These are phyloP conservation scores for Frieseomelitta varia DNA, from an alignment of 1,140 invertebrate genomes.

Conservation along the genomic window DNA sequence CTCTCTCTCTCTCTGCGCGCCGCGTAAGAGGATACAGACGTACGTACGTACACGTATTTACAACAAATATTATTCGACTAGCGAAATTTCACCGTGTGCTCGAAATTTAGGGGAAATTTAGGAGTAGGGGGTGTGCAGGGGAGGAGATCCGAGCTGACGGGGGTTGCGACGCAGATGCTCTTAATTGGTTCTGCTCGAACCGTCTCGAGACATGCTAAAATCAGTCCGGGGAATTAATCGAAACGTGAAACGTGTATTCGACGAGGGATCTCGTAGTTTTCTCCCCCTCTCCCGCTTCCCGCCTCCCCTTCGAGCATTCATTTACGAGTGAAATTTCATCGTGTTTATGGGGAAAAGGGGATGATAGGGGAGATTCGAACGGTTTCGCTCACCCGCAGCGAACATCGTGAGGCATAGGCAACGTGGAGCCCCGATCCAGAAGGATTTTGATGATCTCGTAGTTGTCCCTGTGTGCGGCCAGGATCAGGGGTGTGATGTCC, in stretches of 20 bases:
- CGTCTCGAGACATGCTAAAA: slow-evolving; percentile 19
- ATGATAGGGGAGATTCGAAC: too few relatives aligned
- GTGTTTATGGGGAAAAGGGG: too few relatives aligned
- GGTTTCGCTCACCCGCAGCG: slow-evolving; percentile 81
- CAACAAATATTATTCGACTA: slow-evolving; percentile 11
- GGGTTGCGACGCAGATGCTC: slow-evolving; percentile 8
- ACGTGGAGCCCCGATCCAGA: slow-evolving; percentile 92
- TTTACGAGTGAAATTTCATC: not conserved
- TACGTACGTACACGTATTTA: not conserved
- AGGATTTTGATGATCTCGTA: slow-evolving; percentile 99
- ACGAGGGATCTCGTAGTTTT: too few relatives aligned
- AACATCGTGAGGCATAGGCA: slow-evolving; percentile 96
- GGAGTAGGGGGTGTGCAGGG: too few relatives aligned
- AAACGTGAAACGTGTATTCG: slow-evolving; percentile 16
- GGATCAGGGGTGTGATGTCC: slow-evolving; percentile 97
- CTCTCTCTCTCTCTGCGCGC: too few relatives aligned
- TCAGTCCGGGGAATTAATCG: slow-evolving; percentile 38
- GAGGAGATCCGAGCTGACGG: not conserved
- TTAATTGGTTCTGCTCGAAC: slow-evolving; percentile 47
- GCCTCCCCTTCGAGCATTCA: not conserved
- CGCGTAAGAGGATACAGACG: not conserved
- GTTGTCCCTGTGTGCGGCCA: slow-evolving; percentile 98
- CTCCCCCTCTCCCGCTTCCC: too few relatives aligned
- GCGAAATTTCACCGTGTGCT: slow-evolving; percentile 25
- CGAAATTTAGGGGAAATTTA: not conserved